Conservation (phyloP, 2,888 invertebrate genomes). For the Amphipyra berbera region DNA sequence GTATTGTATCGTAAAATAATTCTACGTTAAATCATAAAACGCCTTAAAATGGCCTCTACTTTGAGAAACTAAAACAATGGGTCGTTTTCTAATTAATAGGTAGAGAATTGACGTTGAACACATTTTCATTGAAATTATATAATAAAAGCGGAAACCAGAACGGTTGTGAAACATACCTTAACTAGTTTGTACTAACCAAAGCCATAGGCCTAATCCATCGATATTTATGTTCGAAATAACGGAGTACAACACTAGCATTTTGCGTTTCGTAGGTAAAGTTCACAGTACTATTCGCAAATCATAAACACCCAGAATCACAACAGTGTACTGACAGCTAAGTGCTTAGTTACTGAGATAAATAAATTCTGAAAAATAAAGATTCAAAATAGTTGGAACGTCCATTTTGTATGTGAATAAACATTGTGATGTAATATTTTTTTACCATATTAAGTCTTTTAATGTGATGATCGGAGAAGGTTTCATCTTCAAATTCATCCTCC, state of each 20-base stretch:
- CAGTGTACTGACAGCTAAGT: no score
- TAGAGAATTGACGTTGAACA: constrained; percentile 52
- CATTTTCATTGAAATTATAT: constrained; percentile 57
- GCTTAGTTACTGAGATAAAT: no score
- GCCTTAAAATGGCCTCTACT: constrained; percentile 39
- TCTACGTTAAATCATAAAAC: constrained; percentile 48
- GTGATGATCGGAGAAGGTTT: constrained; percentile 1
- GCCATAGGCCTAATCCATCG: not conserved
- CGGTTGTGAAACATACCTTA: constrained; percentile 51
- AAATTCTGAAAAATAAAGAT: no score
- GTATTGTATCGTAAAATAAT: constrained; percentile 47
- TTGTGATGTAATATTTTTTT: no score
- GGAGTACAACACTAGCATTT: no score
- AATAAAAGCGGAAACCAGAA: constrained; percentile 51
- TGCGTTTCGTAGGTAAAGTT: no score
- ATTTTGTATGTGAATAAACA: no score
- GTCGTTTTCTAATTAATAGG: constrained; percentile 57
- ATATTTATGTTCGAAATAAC: no score
- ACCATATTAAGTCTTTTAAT: no score
- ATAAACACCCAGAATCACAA: no score
- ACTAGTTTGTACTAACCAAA: constrained; percentile 21
- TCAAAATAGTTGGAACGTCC: no score
- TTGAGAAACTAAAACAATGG: constrained; percentile 57
- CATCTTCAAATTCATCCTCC: constrained; percentile 24
- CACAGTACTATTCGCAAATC: no score